phyloP scores from a whole-genome alignment of 1,140 invertebrate species.

The Papilio helenus region DNA sequence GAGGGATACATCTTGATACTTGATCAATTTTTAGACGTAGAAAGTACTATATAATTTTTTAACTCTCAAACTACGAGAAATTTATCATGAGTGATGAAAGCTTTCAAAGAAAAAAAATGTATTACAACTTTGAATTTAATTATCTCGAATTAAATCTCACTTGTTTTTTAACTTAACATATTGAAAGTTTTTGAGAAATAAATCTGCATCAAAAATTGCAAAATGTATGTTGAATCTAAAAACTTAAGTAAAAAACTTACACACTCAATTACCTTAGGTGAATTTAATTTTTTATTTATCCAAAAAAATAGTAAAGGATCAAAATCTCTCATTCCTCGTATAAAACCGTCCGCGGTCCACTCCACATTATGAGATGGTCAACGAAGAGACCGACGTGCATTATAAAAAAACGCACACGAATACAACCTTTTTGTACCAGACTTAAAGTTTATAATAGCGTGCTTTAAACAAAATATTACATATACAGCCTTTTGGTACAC shows the following conservation, averaged over 20 bases:
- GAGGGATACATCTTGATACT: neutral
- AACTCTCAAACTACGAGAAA: too few relatives aligned
- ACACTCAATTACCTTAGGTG: too few relatives aligned
- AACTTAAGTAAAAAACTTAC: too few relatives aligned
- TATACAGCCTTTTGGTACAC: slow-evolving; percentile 24
- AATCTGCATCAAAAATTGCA: too few relatives aligned
- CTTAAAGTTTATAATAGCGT: slow-evolving; percentile 27
- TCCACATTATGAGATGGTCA: slow-evolving; percentile 39
- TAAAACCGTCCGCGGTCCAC: slow-evolving; percentile 33
- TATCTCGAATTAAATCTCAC: too few relatives aligned
- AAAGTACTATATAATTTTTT: too few relatives aligned
- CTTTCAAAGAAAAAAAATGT: too few relatives aligned
- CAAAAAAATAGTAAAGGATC: neutral
- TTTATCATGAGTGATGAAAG: too few relatives aligned
- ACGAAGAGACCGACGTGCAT: slow-evolving; percentile 24
- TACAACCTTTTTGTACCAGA: neutral
- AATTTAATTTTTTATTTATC: neutral
- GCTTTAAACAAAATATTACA: neutral
- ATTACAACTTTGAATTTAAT: too few relatives aligned
- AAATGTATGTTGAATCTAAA: too few relatives aligned
- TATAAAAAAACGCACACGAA: slow-evolving; percentile 35
- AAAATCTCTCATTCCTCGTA: neutral
- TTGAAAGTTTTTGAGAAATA: too few relatives aligned
- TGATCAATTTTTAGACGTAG: neutral
- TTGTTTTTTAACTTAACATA: too few relatives aligned